A percentile compares a stretch with the other conserved stretches of the same genome.
Evolutionary conservation across 2,113 vertebrate species (phyloP).

Genomic region (Coryphaenoides rupestris): DNA sequence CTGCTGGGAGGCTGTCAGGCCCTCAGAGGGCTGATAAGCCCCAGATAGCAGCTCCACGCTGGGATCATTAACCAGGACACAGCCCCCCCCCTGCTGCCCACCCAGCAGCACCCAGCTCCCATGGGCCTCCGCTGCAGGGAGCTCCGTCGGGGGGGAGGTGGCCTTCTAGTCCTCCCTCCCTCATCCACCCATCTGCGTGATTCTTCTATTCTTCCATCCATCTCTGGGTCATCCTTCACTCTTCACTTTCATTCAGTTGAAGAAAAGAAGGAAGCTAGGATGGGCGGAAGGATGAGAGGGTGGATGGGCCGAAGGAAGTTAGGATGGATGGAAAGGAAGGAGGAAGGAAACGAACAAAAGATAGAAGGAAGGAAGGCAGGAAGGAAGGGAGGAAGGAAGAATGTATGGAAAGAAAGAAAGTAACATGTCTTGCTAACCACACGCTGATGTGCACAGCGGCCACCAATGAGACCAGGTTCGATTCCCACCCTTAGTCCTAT

Average conservation of each 20-base stretch:
- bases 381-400: not conserved
- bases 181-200: not conserved
- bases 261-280: not conserved
- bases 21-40: slow-evolving; percentile 31
- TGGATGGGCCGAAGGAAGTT: not conserved
- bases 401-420: not conserved
- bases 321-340: not conserved
- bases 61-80: slow-evolving; percentile 52
- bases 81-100: not conserved
- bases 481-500: too few relatives aligned
- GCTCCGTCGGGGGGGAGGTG: slow-evolving; percentile 20
- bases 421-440: too few relatives aligned
- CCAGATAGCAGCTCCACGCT: slow-evolving; percentile 37
- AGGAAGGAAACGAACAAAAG: too few relatives aligned
- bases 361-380: not conserved
- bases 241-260: not conserved
- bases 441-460: too few relatives aligned
- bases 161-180: too few relatives aligned
- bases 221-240: not conserved
- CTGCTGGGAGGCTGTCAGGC: slow-evolving; percentile 32
- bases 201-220: not conserved
- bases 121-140: not conserved
- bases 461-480: too few relatives aligned
- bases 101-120: slow-evolving; percentile 23
- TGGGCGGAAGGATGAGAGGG: not conserved